Base-by-base conservation (phyloP, 2,888 invertebrate species). In the Strigamia transsilvanica region DNA sequence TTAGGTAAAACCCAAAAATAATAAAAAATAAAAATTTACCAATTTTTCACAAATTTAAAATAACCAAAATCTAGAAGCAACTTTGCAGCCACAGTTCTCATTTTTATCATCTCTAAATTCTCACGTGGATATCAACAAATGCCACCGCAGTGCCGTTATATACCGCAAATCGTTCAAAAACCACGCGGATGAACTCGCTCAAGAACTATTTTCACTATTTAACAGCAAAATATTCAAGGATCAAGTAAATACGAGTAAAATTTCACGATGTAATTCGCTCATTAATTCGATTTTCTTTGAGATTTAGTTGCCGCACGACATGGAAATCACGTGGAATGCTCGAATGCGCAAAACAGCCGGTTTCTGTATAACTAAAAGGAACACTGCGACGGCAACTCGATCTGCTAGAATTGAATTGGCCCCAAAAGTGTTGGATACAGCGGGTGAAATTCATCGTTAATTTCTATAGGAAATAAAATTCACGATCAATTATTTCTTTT, bases 401-500 rank as follows among this genome's bases (percentile, higher is more conserved):
- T 23, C 23, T 4, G 34, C 61, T 32, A 27, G 5, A 32, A 51
- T 80, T 12, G 80, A 80, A 32, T 42, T 80, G 10, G 46, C 80
- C 0, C 15, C 61, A 6, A 80, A 80, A 80, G 61, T 80, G 2
- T 9, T 56, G 9, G 80, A 80, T 32, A 51, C 7, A 1, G n/a
- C 80, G 12, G 80, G 80, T 80, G 2, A 46, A 51, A 21, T 18
- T 21, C 3, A n/a, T 21, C 1, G 1, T 77, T 77, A 32, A 32
- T 77, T 21, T 21, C n/a, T 1, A 32, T 21, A 18, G 10, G 1
- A 51, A 18, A 32, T 21, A 42, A 38, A 38, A 38, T 38, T 80
- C 51, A 27, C 27, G 5, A 18, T 83, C 41, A 77, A 51, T 38
- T 80, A 13, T 18, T 15, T 46, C 15, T 80, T 41, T 38, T 94